Evolutionary conservation across 2,797 vertebrate genomes (phyloP).

Genomic region (Gymnoscopelus braueri): DNA sequence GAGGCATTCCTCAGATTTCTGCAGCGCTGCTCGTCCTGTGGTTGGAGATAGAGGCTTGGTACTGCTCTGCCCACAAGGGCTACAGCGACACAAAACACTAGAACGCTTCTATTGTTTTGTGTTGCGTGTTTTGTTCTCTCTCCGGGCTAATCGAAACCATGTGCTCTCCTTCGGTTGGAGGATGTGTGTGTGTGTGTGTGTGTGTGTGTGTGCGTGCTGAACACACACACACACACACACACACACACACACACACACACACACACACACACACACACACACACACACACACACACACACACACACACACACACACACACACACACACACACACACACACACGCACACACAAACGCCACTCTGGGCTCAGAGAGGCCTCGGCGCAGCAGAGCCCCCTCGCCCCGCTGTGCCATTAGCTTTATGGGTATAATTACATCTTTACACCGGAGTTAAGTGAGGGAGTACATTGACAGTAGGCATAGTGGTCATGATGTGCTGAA

Average conservation of each 20-base stretch:
- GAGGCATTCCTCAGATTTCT: slow-evolving; percentile 51
- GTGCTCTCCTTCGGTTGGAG: slow-evolving; percentile 37
- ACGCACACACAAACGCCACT: neutral
- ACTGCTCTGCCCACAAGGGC: slow-evolving; percentile 50
- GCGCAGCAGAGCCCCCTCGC: slow-evolving; percentile 37
- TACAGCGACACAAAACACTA: slow-evolving; percentile 47
- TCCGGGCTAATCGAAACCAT: slow-evolving; percentile 60
- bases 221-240: slow-evolving; percentile 39
- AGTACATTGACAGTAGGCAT: slow-evolving; percentile 33
- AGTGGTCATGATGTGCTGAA: slow-evolving; percentile 34
- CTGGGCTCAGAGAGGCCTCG: slow-evolving; percentile 9
- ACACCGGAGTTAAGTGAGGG: slow-evolving; percentile 42
- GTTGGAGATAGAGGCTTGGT: slow-evolving; percentile 49
- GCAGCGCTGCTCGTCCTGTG: slow-evolving; percentile 27
- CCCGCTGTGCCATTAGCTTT: slow-evolving; percentile 51
- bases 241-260: neutral
- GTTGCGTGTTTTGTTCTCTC: slow-evolving; percentile 59
- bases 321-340: neutral
- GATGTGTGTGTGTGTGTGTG: slow-evolving; percentile 30
- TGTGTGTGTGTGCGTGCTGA: slow-evolving; percentile 24
- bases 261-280: neutral
- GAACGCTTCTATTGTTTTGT: slow-evolving; percentile 64
- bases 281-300: slow-evolving; percentile 1
- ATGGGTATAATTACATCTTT: slow-evolving; percentile 39
- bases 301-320: slow-evolving; percentile 1